Base-by-base conservation (phyloP, 2,113 vertebrate genomes). In the Poeciliopsis retropinna region DNA sequence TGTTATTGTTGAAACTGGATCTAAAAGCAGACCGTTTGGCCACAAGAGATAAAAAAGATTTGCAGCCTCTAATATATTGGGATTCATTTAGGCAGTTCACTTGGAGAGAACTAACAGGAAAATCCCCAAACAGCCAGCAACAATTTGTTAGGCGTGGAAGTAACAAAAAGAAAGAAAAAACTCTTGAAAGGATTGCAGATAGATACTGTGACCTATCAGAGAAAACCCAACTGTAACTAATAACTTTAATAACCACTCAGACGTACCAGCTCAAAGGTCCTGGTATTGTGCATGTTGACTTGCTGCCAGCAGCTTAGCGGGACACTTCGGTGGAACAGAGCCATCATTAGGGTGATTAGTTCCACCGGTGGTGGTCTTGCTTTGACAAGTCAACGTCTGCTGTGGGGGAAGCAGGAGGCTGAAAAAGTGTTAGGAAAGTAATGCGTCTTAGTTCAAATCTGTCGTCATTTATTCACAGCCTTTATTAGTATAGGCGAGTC, bases 331-430 rank as follows among this genome's bases (percentile, higher is more conserved):
- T 66, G 71, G 51, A 85, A 69, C 60, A 65, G 70, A 63, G 72
- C 51, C 69, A 44, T 84, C 44, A 64, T 78, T 82, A 78, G 78
- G 37, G n/a, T 54, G 67, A 87, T 87, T 78, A 79, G 75, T 69
- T 76, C 60, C 80, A 84, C 75, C 77, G 70, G 72, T 47, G 60
- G 61, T 44, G 44, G 51, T 72, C 72, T 32, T 65, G 66, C 63
- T 47, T 17, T 28, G 75, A 79, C 61, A 29, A 64, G 41, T 65
- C 17, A 28, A 64, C 10, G 4, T 78, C 39, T 60, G 27, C 70
- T 47, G 61, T 37, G 34, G n/a, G 8, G 27, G 70, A 25, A 67
- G 61, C 54, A 39, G 29, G n/a, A 28, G 3, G 12, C 13, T 13
- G 13, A 4, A 14, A 14, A 41, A 41, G 39, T 12, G 13, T 41